Base-by-base conservation (phyloP, 1,140 invertebrate genomes). In the Anthonomus grandis region DNA sequence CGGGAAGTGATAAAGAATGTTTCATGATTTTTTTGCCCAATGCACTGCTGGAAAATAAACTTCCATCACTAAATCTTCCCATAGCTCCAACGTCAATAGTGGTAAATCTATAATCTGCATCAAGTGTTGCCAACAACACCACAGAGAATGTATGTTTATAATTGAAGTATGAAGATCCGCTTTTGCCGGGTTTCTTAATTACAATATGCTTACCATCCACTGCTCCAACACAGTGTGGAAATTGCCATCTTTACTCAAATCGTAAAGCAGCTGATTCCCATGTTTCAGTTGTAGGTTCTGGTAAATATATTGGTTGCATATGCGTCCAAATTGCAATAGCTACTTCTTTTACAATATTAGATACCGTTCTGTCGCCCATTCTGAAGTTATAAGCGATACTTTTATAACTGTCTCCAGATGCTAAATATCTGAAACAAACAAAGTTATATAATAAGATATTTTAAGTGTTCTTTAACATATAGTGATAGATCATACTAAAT, bases 151-250 rank as follows among this genome's bases (percentile, higher is more conserved):
- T 64, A 2, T 64, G 27, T 55, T 77, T 78, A 38, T 76, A 75
- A 59, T 78, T 78, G 48, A 65, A 75, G 62, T 57, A 76, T 13
- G 57, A 27, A 4, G 64, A 62, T 41, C 75, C 72, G 41, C 63
- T 66, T 38, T 67, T 68, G 38, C 27, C n/a, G 25, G 74, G 74
- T 38, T 50, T 49, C 38, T 57, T 49, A 59, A 75, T 70, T 41
- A 39, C 59, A n/a, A 75, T 61, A 62, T 76, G 73, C 56, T 76
- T 78, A 10, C 74, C 73, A 61, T 77, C 76, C 9, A 78, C 61
- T 12, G 72, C 70, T 12, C 75, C 73, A 22, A 76, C 51, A 62
- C 75, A 79, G 62, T 75, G 64, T 19, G 74, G 74, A 56, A 77
- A 74, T 37, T 73, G 62, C 67, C 72, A 75, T 47, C 56, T 47